These are phyloP conservation scores for Andrena trimmerana DNA, from an alignment of 2,888 invertebrate genomes.

Conservation along the genomic window DNA sequence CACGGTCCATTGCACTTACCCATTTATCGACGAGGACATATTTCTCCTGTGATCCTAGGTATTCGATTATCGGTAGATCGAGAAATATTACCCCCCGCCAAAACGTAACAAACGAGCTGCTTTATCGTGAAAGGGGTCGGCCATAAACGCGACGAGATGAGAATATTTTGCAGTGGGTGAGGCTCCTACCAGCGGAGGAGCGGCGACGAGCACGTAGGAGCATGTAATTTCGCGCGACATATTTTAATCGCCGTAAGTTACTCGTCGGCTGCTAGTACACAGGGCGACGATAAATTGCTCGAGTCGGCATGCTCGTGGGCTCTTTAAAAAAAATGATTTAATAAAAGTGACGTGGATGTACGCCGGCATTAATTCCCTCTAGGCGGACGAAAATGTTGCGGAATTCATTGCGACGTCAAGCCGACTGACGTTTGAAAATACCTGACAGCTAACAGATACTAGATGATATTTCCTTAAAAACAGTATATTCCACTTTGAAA, in stretches of 20 bases:
- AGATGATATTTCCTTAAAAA: no score
- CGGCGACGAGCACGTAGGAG: slow-evolving; percentile 7
- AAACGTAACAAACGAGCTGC: background rate
- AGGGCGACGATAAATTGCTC: slow-evolving; percentile 38
- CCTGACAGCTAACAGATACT: background rate
- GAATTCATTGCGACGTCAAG: slow-evolving; percentile 19
- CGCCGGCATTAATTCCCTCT: slow-evolving; percentile 14
- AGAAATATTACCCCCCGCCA: background rate
- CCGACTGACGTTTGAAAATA: background rate
- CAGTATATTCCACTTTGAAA: no score
- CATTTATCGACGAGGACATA: background rate
- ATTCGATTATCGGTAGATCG: background rate
- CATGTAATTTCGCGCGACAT: slow-evolving; percentile 51
- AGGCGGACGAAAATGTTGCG: background rate
- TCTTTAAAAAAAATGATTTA: slow-evolving; percentile 42
- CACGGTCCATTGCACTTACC: background rate
- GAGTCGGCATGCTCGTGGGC: background rate
- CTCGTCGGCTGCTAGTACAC: slow-evolving; percentile 27
- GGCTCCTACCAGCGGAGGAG: background rate
- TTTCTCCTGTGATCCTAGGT: background rate
- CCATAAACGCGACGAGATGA: slow-evolving; percentile 16
- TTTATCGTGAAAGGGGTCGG: background rate
- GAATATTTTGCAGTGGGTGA: slow-evolving; percentile 20
- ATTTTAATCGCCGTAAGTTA: slow-evolving; percentile 49
- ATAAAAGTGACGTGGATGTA: slow-evolving; percentile 26